Evolutionary conservation across 2,113 vertebrate species (phyloP).

Genomic region (Polyodon spathula): DNA sequence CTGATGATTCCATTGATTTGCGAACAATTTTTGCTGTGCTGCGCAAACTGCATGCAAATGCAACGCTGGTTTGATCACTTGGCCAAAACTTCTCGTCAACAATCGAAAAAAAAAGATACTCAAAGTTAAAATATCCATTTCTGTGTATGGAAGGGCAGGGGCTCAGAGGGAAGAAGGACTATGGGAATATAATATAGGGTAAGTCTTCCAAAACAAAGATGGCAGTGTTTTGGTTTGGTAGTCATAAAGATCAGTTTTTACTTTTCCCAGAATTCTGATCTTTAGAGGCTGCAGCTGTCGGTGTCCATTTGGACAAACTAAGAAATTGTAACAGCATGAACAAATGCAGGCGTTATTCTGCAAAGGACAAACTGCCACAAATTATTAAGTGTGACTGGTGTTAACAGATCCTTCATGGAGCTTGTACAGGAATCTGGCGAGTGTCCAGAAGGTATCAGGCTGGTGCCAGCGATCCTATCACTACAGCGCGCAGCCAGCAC

Average conservation of each 20-base stretch:
- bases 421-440: slow-evolving; percentile 3
- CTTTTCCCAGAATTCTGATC: not conserved
- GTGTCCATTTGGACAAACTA: slow-evolving; percentile 12
- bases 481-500: not conserved
- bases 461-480: slow-evolving; percentile 2
- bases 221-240: slow-evolving; percentile 7
- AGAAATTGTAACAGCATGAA: slow-evolving; percentile 11
- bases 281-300: slow-evolving; percentile 8
- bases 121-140: too few relatives aligned
- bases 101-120: too few relatives aligned
- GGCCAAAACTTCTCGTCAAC: too few relatives aligned
- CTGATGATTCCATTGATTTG: too few relatives aligned
- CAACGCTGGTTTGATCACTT: too few relatives aligned
- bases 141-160: too few relatives aligned
- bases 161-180: too few relatives aligned
- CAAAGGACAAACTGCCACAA: slow-evolving; percentile 10
- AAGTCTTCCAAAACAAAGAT: slow-evolving; percentile 7
- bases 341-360: slow-evolving; percentile 10
- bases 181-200: too few relatives aligned
- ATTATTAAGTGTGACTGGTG: slow-evolving; percentile 10
- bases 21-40: too few relatives aligned
- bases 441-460: not conserved
- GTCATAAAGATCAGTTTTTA: slow-evolving; percentile 6
- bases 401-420: slow-evolving; percentile 5
- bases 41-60: too few relatives aligned